phyloP scores from a whole-genome alignment of 2,797 vertebrate genomes.

The Denticeps clupeoides region DNA sequence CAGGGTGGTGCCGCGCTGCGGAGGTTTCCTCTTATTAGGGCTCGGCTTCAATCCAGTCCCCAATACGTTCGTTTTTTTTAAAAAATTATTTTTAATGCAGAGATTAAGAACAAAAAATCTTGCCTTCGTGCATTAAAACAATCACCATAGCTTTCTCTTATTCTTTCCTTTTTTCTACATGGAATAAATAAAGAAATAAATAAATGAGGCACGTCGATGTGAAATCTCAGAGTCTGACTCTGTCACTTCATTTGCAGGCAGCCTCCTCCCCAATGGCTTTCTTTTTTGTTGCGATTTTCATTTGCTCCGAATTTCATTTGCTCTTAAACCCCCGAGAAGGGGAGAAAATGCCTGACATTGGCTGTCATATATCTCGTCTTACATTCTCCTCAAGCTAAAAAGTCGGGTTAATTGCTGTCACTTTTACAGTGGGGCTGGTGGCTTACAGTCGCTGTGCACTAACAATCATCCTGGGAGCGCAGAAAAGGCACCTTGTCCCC shows the following conservation, averaged over 20 bases:
- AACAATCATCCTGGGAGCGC: constrained; percentile 67
- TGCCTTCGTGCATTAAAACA: no score
- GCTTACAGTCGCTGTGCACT: constrained; percentile 76
- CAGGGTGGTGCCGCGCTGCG: no score
- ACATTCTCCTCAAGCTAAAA: constrained; percentile 98
- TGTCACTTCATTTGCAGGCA: constrained; percentile 77
- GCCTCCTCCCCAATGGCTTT: constrained; percentile 76
- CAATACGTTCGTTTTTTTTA: no score
- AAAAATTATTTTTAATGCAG: no score
- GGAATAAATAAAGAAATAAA: no score
- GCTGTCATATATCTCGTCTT: constrained; percentile 96
- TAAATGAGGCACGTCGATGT: no score
- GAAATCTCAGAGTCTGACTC: constrained; percentile 78
- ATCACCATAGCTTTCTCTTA: no score
- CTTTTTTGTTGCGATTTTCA: no score
- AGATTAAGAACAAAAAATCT: no score
- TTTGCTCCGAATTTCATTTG: constrained; percentile 94
- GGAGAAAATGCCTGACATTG: constrained; percentile 75
- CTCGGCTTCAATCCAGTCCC: no score
- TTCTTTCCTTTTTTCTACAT: no score
- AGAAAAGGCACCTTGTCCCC: constrained; percentile 50
- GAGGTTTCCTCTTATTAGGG: no score
- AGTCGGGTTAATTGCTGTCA: constrained; percentile 99
- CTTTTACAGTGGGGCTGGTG: constrained; percentile 91
- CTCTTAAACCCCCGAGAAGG: constrained; percentile 71